Evolutionary conservation across 2,113 vertebrate species (phyloP).

Genomic region (Romanogobio albipinnatus): DNA sequence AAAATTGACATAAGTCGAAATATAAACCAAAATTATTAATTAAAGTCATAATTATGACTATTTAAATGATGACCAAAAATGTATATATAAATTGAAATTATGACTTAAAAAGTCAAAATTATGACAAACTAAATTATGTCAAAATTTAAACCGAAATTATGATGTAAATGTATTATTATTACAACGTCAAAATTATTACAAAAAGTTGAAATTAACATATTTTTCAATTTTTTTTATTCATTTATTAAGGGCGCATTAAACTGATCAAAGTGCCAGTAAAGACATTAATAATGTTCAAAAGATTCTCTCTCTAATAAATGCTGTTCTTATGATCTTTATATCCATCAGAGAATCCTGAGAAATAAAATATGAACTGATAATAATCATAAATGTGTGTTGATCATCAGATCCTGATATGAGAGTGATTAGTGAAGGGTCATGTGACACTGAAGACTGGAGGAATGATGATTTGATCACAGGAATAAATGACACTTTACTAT

Average conservation of each 20-base stretch:
- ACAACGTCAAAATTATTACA: too few relatives aligned
- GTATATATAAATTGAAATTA: too few relatives aligned
- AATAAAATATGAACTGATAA: background rate
- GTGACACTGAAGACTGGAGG: background rate
- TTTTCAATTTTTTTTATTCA: background rate
- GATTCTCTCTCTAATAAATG: background rate
- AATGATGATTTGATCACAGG: background rate
- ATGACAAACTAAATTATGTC: too few relatives aligned
- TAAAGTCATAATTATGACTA: too few relatives aligned
- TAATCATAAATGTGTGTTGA: background rate
- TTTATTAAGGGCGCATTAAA: background rate
- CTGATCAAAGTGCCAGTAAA: background rate
- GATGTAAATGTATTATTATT: too few relatives aligned
- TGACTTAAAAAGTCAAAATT: too few relatives aligned
- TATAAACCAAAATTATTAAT: too few relatives aligned
- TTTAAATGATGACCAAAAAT: too few relatives aligned
- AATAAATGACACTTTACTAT: background rate
- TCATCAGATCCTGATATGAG: background rate
- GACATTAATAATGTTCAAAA: background rate
- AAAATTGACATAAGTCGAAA: too few relatives aligned
- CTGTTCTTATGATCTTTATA: background rate
- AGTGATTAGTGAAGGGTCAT: background rate
- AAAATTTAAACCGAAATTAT: too few relatives aligned
- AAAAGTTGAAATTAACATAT: background rate
- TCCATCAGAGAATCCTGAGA: background rate